Conservation (phyloP, 1,140 invertebrate species). For the Harpegnathos saltator region DNA sequence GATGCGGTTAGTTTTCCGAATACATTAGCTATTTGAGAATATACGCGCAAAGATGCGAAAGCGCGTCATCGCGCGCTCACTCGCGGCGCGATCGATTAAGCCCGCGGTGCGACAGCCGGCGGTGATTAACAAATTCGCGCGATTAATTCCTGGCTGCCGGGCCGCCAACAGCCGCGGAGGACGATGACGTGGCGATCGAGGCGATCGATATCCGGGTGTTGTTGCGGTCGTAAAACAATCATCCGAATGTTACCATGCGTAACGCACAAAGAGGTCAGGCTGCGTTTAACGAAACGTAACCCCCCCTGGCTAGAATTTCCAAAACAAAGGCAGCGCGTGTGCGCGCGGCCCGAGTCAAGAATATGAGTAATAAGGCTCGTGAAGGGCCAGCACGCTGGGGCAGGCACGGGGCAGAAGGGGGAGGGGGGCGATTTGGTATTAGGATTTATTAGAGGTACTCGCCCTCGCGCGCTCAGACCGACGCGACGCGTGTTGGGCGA, state of each 20-base stretch:
- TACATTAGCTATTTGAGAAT: neutral
- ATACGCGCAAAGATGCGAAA: neutral
- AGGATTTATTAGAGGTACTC: conserved; percentile 84
- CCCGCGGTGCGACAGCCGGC: neutral
- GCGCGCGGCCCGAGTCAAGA: conserved; percentile 66
- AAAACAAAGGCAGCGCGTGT: conserved; percentile 65
- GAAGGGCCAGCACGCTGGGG: too few relatives aligned
- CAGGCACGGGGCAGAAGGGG: too few relatives aligned
- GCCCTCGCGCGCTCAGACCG: conserved; percentile 65
- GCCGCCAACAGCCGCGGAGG: neutral
- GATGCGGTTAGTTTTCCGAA: conserved; percentile 26
- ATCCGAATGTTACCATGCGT: conserved; percentile 59
- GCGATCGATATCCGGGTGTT: conserved; percentile 56
- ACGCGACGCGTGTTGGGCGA: conserved; percentile 64
- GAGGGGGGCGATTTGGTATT: conserved; percentile 85
- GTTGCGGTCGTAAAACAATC: conserved; percentile 57
- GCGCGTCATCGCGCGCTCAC: neutral
- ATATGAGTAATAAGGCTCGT: conserved; percentile 83
- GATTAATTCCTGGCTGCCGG: neutral
- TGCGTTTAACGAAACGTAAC: conserved; percentile 70
- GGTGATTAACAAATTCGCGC: neutral
- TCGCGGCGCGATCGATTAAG: neutral
- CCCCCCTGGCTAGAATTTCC: conserved; percentile 66
- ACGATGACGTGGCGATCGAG: conserved; percentile 46
- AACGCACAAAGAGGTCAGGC: conserved; percentile 38